Conservation (phyloP, 1,140 invertebrate genomes). For the Drosophila rufa region DNA sequence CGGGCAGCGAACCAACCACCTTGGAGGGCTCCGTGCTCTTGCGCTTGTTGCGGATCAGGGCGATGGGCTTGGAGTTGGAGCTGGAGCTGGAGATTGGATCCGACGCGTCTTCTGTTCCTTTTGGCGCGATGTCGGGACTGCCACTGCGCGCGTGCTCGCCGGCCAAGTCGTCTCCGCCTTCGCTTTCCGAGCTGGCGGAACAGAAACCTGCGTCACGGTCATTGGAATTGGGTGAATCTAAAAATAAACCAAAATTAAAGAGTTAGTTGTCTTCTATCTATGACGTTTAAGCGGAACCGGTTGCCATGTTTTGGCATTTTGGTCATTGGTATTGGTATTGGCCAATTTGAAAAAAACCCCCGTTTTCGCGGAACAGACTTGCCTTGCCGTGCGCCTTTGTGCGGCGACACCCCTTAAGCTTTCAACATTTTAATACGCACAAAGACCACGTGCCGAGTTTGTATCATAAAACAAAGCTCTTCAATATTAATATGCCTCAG, state of each 20-base stretch:
- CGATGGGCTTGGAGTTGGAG: constrained; percentile 86
- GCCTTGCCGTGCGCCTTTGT: constrained; percentile 17
- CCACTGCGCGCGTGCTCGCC: constrained; percentile 62
- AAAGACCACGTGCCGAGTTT: background rate
- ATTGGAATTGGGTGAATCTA: constrained; percentile 83
- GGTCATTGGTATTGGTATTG: constrained; percentile 17
- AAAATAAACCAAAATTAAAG: constrained; percentile 50
- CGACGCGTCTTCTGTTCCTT: constrained; percentile 89
- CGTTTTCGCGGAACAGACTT: constrained; percentile 43
- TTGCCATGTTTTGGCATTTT: constrained; percentile 25
- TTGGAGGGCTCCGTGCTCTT: constrained; percentile 90
- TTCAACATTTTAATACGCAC: constrained; percentile 16
- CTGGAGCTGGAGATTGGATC: constrained; percentile 63
- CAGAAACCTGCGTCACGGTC: constrained; percentile 90
- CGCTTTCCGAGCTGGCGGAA: constrained; percentile 86
- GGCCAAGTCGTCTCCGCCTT: constrained; percentile 86
- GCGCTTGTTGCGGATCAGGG: constrained; percentile 88
- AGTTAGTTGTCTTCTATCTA: constrained; percentile 47
- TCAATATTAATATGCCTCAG: background rate
- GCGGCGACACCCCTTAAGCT: constrained; percentile 6
- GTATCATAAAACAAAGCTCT: background rate
- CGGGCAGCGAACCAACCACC: constrained; percentile 49
- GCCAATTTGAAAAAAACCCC: constrained; percentile 46
- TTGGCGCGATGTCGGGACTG: constrained; percentile 86
- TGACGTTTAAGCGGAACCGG: constrained; percentile 40